Percentiles rank a stretch among this genome's conserved stretches.
phyloP scores from a whole-genome alignment of 2,113 vertebrate species.

The Paramisgurnus dabryanus region DNA sequence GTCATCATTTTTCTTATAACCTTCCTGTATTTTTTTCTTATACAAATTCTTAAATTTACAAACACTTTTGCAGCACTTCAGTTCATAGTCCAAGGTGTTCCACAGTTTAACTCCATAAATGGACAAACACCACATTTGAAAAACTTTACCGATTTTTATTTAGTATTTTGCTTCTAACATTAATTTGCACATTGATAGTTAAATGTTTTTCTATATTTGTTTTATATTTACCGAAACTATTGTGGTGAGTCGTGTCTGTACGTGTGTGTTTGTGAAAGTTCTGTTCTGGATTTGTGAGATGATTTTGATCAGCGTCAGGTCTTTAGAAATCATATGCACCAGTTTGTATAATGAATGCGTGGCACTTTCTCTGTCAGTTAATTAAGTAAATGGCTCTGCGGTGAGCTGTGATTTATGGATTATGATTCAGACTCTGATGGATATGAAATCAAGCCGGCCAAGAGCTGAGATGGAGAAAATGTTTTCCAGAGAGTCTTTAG shows the following conservation, averaged over 20 bases:
- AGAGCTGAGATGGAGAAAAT: neutral
- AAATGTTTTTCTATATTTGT: no score
- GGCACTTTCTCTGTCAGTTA: slow-evolving; percentile 39
- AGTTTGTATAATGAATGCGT: neutral
- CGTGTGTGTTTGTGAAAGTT: neutral
- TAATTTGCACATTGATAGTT: neutral
- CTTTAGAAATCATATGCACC: neutral
- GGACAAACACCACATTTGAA: no score
- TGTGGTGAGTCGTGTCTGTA: neutral
- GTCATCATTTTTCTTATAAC: no score
- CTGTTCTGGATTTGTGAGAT: neutral
- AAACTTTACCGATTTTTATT: no score
- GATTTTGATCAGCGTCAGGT: neutral
- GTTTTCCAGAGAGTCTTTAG: slow-evolving; percentile 19
- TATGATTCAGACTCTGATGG: slow-evolving; percentile 34
- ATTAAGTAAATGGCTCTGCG: slow-evolving; percentile 24
- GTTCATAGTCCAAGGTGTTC: no score
- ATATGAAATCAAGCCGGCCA: slow-evolving; percentile 7
- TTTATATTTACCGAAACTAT: no score
- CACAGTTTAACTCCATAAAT: no score
- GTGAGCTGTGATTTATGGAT: slow-evolving; percentile 27
- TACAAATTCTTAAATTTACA: no score
- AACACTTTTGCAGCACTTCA: no score
- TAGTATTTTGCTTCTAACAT: neutral
- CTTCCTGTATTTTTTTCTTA: no score